A percentile compares a stretch with the other conserved stretches of the same genome.
Evolutionary conservation across 2,888 invertebrate species (phyloP).

Genomic region (Euspilapteryx auroguttella): DNA sequence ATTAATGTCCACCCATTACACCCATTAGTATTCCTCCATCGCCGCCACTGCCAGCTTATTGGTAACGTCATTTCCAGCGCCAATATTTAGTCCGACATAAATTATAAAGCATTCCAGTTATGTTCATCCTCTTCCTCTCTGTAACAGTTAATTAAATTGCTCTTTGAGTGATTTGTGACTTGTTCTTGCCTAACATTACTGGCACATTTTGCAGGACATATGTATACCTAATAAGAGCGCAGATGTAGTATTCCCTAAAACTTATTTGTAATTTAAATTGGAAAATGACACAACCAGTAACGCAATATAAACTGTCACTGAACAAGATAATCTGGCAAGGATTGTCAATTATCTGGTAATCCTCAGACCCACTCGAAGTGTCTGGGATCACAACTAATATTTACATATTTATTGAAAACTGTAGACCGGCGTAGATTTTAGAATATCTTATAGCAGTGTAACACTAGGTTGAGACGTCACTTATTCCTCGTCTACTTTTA

Average conservation of each 20-base stretch:
- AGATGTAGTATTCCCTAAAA: too few relatives aligned
- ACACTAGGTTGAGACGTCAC: conserved; percentile 20
- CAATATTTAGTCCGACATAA: conserved; percentile 27
- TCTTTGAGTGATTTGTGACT: conserved; percentile 11
- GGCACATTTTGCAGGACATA: too few relatives aligned
- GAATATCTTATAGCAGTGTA: conserved; percentile 17
- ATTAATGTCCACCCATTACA: conserved; percentile 30
- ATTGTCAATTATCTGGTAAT: too few relatives aligned
- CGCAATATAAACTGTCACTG: too few relatives aligned
- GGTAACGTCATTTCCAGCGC: conserved; percentile 25
- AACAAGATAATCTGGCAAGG: too few relatives aligned
- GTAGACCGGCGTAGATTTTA: conserved; percentile 22
- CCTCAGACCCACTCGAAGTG: neutral
- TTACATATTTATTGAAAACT: conserved; percentile 35
- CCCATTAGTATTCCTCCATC: conserved; percentile 34
- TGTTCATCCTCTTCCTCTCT: conserved; percentile 9
- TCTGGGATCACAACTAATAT: conserved; percentile 14
- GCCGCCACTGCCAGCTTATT: conserved; percentile 21
- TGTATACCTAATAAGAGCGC: too few relatives aligned
- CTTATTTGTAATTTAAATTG: too few relatives aligned
- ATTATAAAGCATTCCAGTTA: conserved; percentile 19
- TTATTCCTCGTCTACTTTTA: conserved; percentile 17
- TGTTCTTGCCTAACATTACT: too few relatives aligned
- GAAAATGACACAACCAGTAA: too few relatives aligned
- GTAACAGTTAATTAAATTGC: conserved; percentile 18